Evolutionary conservation across 2,113 vertebrate species (phyloP).

Genomic region (Jaculus jaculus): DNA sequence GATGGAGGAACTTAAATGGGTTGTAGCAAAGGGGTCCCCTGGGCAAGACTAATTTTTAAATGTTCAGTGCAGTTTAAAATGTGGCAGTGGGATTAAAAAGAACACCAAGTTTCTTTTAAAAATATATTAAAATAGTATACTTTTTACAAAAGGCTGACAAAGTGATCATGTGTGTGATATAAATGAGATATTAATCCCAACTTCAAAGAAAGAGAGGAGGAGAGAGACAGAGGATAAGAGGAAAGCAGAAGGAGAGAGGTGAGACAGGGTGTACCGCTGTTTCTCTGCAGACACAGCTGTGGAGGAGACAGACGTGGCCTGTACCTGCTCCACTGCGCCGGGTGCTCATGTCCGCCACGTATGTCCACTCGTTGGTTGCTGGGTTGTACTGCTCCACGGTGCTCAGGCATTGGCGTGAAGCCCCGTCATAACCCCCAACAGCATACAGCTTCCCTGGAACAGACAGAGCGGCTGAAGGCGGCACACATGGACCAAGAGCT

Average conservation of each 20-base stretch:
- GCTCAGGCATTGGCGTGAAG: slow-evolving; percentile 96
- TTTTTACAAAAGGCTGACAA: too few species aligned
- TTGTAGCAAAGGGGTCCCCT: neutral
- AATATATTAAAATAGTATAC: too few species aligned
- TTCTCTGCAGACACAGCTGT: neutral
- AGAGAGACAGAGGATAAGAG: neutral
- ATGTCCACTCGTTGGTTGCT: slow-evolving; percentile 92
- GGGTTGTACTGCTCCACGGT: slow-evolving; percentile 97
- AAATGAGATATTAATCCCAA: too few species aligned
- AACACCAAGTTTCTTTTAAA: too few species aligned
- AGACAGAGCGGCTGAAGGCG: slow-evolving; percentile 41
- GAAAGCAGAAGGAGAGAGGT: neutral
- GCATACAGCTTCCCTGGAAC: slow-evolving; percentile 94
- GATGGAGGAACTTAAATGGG: too few species aligned
- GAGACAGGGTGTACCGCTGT: neutral
- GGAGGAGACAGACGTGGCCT: neutral
- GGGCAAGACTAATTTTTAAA: neutral
- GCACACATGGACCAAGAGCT: neutral
- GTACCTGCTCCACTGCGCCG: slow-evolving; percentile 97
- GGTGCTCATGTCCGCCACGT: slow-evolving; percentile 96
- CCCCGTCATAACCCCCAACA: slow-evolving; percentile 96
- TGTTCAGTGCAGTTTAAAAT: neutral
- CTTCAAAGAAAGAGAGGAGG: too few species aligned
- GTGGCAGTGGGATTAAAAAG: neutral
- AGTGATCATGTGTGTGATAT: too few species aligned